Conservation (phyloP, 1,140 invertebrate species). For the Saccostrea cuccullata region DNA sequence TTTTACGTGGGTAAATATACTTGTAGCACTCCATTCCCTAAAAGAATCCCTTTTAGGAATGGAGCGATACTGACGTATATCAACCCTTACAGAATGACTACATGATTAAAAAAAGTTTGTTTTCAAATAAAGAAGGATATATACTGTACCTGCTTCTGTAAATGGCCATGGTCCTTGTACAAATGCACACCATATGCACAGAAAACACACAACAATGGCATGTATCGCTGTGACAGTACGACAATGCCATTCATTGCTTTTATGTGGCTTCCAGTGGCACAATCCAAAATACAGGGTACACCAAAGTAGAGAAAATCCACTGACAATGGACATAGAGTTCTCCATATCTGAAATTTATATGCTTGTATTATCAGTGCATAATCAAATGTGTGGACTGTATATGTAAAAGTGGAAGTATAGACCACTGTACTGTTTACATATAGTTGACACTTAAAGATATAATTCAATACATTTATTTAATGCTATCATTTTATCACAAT, state of each 20-base stretch:
- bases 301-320: constrained; percentile 61
- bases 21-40: too few relatives aligned
- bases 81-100: too few relatives aligned
- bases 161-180: constrained; percentile 72
- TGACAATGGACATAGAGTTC: constrained; percentile 47
- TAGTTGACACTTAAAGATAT: too few relatives aligned
- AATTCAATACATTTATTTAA: too few relatives aligned
- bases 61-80: too few relatives aligned
- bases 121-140: too few relatives aligned
- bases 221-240: constrained; percentile 68
- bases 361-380: not conserved
- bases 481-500: too few relatives aligned
- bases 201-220: constrained; percentile 60
- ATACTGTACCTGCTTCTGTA: constrained; percentile 66
- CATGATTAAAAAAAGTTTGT: too few relatives aligned
- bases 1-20: too few relatives aligned
- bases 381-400: not conserved
- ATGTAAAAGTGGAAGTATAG: not conserved
- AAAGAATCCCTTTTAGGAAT: too few relatives aligned
- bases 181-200: constrained; percentile 65
- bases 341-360: constrained; percentile 23
- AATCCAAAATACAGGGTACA: constrained; percentile 64
- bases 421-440: not conserved
- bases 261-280: constrained; percentile 57
- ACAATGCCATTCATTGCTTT: constrained; percentile 70